Evolutionary conservation across 2,797 vertebrate species (phyloP).

Genomic region (Sphaeramia orbicularis): DNA sequence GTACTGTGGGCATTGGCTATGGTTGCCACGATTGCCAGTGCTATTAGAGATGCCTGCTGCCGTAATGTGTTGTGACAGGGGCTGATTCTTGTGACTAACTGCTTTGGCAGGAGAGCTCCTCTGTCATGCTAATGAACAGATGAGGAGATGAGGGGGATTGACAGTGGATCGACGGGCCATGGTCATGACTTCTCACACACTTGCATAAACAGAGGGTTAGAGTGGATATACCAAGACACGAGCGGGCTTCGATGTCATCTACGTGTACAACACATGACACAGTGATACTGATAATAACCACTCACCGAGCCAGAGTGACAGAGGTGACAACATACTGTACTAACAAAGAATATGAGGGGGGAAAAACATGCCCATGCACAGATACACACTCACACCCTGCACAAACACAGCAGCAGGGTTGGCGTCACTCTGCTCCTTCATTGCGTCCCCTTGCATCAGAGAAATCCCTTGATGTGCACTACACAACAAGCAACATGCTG

Average conservation of each 20-base stretch:
- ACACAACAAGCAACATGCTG: constrained; percentile 69
- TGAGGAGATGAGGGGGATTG: constrained; percentile 78
- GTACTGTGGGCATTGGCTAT: constrained; percentile 63
- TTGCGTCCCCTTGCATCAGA: constrained; percentile 89
- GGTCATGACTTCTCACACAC: constrained; percentile 39
- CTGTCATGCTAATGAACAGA: constrained; percentile 86
- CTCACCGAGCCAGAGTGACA: constrained; percentile 37
- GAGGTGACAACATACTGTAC: constrained; percentile 34
- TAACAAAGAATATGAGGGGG: constrained; percentile 26
- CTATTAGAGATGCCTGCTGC: constrained; percentile 73
- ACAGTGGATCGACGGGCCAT: constrained; percentile 69
- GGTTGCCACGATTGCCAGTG: constrained; percentile 71
- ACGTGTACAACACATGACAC: constrained; percentile 26
- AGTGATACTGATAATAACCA: constrained; percentile 27
- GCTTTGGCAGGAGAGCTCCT: constrained; percentile 83
- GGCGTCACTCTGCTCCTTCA: constrained; percentile 81
- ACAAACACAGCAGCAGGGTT: constrained; percentile 67
- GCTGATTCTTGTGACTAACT: constrained; percentile 86
- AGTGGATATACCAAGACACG: constrained; percentile 5
- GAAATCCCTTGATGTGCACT: constrained; percentile 78
- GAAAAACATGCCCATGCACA: constrained; percentile 39
- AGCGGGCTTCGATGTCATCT: constrained; percentile 40
- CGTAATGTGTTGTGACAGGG: constrained; percentile 86
- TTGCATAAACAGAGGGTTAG: constrained; percentile 32
- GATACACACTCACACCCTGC: constrained; percentile 47